phyloP scores from a whole-genome alignment of 1,140 invertebrate species.

The Drosophila simulans region DNA sequence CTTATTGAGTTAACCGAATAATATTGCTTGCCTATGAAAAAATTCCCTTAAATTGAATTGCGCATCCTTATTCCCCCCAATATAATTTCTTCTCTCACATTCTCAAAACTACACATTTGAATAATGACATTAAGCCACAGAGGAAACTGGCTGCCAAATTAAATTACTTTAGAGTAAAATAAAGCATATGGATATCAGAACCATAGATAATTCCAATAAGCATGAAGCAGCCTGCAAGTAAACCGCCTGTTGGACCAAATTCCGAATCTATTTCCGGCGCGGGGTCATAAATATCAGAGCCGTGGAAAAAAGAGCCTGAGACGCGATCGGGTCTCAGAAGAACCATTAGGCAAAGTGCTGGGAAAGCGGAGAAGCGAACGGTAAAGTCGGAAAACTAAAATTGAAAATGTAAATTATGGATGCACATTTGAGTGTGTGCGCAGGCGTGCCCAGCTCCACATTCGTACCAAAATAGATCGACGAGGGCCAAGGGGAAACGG shows the following conservation, averaged over 20 bases:
- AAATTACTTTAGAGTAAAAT: slow-evolving; percentile 19
- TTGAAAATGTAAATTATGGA: slow-evolving; percentile 30
- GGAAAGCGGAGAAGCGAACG: slow-evolving; percentile 45
- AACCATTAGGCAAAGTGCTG: slow-evolving; percentile 72
- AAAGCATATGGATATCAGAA: slow-evolving; percentile 6
- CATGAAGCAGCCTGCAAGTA: slow-evolving; percentile 43
- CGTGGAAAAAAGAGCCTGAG: slow-evolving; percentile 36
- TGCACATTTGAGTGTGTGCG: slow-evolving; percentile 41
- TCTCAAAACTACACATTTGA: background rate
- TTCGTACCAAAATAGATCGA: slow-evolving; percentile 38
- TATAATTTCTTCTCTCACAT: background rate
- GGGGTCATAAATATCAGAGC: slow-evolving; percentile 60
- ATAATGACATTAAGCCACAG: slow-evolving; percentile 17
- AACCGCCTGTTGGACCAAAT: slow-evolving; percentile 28
- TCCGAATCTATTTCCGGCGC: slow-evolving; percentile 66
- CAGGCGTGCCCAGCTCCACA: slow-evolving; percentile 54
- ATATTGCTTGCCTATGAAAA: too few species aligned
- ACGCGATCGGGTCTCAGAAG: slow-evolving; percentile 47
- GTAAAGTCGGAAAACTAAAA: slow-evolving; percentile 60
- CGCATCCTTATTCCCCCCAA: background rate
- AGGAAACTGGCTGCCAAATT: slow-evolving; percentile 26
- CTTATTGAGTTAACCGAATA: too few species aligned
- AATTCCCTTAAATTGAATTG: too few species aligned
- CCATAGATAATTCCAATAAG: slow-evolving; percentile 69
- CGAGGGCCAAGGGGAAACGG: background rate